Conservation (phyloP, 2,888 invertebrate species). For the Eilema depressum region DNA sequence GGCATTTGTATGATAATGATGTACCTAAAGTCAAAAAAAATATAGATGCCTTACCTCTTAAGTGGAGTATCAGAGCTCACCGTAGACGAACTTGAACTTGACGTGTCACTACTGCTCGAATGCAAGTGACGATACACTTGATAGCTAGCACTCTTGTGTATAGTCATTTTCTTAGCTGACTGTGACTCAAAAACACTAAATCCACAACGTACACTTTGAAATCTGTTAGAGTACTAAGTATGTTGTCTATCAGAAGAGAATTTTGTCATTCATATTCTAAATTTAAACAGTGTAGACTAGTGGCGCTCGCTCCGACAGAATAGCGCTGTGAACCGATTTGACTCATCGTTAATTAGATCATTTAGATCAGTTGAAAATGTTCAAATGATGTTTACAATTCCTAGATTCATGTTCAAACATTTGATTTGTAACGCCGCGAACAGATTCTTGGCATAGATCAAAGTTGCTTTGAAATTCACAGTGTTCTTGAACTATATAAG, state of each 20-base stretch:
- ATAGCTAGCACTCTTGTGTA: constrained; percentile 70
- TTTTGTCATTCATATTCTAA: constrained; percentile 78
- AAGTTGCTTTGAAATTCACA: neutral
- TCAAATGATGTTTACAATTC: constrained; percentile 48
- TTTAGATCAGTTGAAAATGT: constrained; percentile 60
- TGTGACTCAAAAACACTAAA: constrained; percentile 33
- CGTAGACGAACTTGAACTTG: constrained; percentile 71
- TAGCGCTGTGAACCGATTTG: constrained; percentile 55
- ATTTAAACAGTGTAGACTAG: constrained; percentile 66
- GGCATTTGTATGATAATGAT: neutral
- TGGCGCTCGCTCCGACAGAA: constrained; percentile 53
- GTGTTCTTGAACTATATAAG: neutral
- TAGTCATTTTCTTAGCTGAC: constrained; percentile 43
- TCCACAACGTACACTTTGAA: constrained; percentile 43
- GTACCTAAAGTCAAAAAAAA: neutral
- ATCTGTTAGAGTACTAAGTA: constrained; percentile 57
- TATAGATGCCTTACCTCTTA: constrained; percentile 66
- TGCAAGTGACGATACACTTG: constrained; percentile 65
- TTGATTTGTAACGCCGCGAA: constrained; percentile 22
- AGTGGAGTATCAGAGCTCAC: constrained; percentile 72
- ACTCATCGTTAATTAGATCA: constrained; percentile 69
- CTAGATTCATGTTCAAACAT: constrained; percentile 45
- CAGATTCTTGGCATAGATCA: constrained; percentile 7
- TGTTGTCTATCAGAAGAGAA: constrained; percentile 50
- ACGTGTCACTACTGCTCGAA: constrained; percentile 73